Conservation (phyloP, 2,888 invertebrate species). For the Drosophila picticornis region DNA sequence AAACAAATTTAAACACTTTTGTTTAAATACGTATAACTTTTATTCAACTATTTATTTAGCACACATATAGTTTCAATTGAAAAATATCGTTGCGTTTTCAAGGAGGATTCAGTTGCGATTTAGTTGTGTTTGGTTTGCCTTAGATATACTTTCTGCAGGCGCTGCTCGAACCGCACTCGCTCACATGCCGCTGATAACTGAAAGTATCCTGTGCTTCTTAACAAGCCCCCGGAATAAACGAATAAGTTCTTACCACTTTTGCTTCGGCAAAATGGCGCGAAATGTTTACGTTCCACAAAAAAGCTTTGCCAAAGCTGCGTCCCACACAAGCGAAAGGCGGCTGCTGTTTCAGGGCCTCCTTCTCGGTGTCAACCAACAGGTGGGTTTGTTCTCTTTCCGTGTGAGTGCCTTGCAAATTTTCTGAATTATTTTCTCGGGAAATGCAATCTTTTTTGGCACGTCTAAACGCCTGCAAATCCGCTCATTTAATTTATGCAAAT, state of each 20-base stretch:
- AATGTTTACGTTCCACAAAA: constrained; percentile 62
- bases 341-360: constrained; percentile 18
- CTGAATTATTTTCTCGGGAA: constrained; percentile 25
- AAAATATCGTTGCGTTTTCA: background rate
- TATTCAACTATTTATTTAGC: background rate
- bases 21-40: background rate
- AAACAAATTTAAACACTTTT: background rate
- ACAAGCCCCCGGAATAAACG: constrained; percentile 52
- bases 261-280: constrained; percentile 69
- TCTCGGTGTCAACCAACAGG: constrained; percentile 52
- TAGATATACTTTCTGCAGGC: background rate
- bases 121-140: background rate
- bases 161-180: constrained; percentile 66
- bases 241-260: constrained; percentile 67
- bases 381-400: constrained; percentile 42
- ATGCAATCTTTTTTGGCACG: constrained; percentile 54
- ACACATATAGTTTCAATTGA: background rate
- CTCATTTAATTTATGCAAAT: constrained; percentile 74
- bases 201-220: constrained; percentile 57
- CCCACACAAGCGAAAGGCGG: constrained; percentile 50
- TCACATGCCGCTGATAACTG: constrained; percentile 70
- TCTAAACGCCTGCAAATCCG: constrained; percentile 49
- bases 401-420: constrained; percentile 25
- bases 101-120: background rate
- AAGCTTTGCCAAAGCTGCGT: constrained; percentile 68